Conservation (phyloP, 2,113 vertebrate species). For the Oryzias curvinotus region DNA sequence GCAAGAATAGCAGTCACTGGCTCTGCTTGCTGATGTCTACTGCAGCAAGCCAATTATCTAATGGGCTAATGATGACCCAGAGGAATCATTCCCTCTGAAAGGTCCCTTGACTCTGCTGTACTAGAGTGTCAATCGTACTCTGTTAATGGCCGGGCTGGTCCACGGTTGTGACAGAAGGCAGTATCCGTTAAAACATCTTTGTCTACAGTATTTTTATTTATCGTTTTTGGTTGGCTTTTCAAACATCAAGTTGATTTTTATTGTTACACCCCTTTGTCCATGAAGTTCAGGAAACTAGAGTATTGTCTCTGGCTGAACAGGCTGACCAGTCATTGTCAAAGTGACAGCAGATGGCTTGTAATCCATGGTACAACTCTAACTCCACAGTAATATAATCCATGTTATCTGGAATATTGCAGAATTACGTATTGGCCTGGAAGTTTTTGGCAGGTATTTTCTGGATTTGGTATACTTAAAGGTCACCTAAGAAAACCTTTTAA, state of each 20-base stretch:
- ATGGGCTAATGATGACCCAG: constrained; percentile 55
- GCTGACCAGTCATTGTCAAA: no score
- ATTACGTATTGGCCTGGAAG: no score
- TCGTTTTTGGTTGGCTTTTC: background rate
- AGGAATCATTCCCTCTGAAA: constrained; percentile 23
- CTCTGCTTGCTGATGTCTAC: constrained; percentile 18
- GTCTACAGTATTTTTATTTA: constrained; percentile 23
- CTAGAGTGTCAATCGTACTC: constrained; percentile 33
- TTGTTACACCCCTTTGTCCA: background rate
- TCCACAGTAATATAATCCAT: no score
- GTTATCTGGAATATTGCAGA: no score
- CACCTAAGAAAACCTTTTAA: no score
- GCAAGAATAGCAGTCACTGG: constrained; percentile 17
- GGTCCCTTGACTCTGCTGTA: constrained; percentile 37
- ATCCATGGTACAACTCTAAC: no score
- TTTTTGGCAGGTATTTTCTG: no score
- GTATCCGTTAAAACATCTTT: constrained; percentile 38
- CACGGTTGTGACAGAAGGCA: constrained; percentile 31
- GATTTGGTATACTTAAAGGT: no score
- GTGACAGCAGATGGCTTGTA: no score
- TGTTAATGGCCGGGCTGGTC: constrained; percentile 45
- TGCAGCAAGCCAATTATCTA: constrained; percentile 52
- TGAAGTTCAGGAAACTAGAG: no score
- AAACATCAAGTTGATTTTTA: background rate
- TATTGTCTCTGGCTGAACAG: no score